Percentiles rank a stretch among this genome's conserved stretches.
phyloP scores from a whole-genome alignment of 1,140 invertebrate genomes.

The Pseudomyrmex dendroicus region DNA sequence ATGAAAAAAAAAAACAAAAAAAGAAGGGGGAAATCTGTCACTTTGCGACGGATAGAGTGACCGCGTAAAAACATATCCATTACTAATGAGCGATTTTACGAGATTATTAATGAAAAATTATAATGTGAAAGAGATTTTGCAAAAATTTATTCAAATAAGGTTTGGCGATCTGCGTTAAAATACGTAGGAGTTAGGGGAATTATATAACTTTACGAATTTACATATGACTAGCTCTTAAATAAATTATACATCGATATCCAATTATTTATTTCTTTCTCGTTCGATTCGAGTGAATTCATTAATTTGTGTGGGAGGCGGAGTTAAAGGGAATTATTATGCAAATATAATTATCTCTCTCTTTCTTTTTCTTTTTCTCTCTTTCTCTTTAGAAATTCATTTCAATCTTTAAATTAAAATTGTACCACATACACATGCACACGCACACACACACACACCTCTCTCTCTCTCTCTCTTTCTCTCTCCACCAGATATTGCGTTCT shows the following conservation, averaged over 20 bases:
- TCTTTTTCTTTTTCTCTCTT: no score
- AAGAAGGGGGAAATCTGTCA: neutral
- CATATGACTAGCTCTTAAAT: conserved; percentile 18
- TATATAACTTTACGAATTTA: conserved; percentile 11
- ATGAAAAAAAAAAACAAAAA: neutral
- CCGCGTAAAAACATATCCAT: neutral
- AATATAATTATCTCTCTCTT: conserved; percentile 23
- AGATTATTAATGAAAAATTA: conserved; percentile 7
- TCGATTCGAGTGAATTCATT: conserved; percentile 16
- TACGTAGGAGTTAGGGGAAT: conserved; percentile 4
- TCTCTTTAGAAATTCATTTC: neutral
- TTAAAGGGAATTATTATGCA: conserved; percentile 30
- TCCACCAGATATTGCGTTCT: neutral
- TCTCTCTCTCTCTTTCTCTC: no score
- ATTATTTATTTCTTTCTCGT: conserved; percentile 32
- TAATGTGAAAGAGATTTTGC: neutral
- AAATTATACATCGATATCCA: conserved; percentile 53
- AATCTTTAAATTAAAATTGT: conserved; percentile 6
- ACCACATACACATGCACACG: neutral
- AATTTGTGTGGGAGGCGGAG: conserved; percentile 1
- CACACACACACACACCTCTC: no score
- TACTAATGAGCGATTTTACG: neutral
- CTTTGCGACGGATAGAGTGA: neutral
- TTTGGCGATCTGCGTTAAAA: neutral
- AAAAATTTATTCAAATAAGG: conserved; percentile 1